phyloP scores from a whole-genome alignment of 1,140 invertebrate species.

The Drusus annulatus region DNA sequence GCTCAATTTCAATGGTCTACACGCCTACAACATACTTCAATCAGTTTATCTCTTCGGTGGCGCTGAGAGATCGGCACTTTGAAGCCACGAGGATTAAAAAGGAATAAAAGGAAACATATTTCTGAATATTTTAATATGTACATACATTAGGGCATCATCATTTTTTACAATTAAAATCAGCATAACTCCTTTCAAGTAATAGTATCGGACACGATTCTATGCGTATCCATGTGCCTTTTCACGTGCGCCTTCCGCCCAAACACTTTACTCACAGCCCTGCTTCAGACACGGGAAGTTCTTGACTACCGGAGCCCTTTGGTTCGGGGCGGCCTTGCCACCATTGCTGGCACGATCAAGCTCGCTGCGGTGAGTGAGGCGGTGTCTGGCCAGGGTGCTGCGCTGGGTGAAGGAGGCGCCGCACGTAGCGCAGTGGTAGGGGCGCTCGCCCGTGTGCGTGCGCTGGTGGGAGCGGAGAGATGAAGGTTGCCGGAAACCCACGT shows the following conservation, averaged over 20 bases:
- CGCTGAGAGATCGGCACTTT: too few relatives aligned
- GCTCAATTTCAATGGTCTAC: too few relatives aligned
- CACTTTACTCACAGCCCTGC: constrained; percentile 37
- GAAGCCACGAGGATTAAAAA: too few relatives aligned
- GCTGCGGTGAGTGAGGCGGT: constrained; percentile 25
- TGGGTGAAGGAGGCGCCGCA: constrained; percentile 61
- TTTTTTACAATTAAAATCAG: too few relatives aligned
- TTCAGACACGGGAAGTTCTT: constrained; percentile 73
- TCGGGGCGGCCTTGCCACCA: too few relatives aligned
- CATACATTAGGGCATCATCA: too few relatives aligned
- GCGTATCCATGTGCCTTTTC: constrained; percentile 52
- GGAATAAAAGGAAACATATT: too few relatives aligned
- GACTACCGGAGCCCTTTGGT: constrained; percentile 62
- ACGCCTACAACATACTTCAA: too few relatives aligned
- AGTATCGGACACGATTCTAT: constrained; percentile 36
- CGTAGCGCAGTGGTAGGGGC: constrained; percentile 60
- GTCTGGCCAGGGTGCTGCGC: constrained; percentile 61
- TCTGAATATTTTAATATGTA: too few relatives aligned
- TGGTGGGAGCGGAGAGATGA: constrained; percentile 55
- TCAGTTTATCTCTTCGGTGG: too few relatives aligned
- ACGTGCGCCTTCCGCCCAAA: constrained; percentile 53
- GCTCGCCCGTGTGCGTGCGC: constrained; percentile 60
- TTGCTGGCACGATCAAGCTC: constrained; percentile 61
- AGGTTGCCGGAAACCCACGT: constrained; percentile 53
- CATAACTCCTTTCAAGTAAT: too few relatives aligned